These are phyloP conservation scores for Stictonetta naevosa DNA, from an alignment of 2,113 vertebrate species.

Conservation along the genomic window DNA sequence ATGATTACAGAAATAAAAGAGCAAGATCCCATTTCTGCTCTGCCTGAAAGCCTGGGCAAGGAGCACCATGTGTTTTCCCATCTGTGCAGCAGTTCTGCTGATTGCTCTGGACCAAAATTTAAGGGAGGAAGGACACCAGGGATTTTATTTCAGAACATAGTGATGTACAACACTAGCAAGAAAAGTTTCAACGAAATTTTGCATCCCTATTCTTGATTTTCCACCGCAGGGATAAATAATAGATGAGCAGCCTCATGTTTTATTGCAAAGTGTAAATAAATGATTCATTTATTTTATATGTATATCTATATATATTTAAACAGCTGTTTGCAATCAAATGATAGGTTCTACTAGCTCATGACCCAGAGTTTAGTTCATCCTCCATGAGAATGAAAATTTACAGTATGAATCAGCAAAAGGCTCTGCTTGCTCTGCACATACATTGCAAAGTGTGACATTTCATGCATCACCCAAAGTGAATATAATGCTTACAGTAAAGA, in stretches of 20 bases:
- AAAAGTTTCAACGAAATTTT: slow-evolving; percentile 18
- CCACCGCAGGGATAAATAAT: slow-evolving; percentile 54
- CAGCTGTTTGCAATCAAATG: slow-evolving; percentile 53
- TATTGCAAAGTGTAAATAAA: slow-evolving; percentile 59
- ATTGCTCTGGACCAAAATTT: not conserved
- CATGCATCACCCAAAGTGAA: not conserved
- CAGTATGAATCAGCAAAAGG: not conserved
- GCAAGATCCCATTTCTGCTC: not conserved
- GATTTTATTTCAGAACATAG: not conserved
- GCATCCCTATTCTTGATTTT: not conserved
- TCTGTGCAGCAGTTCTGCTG: slow-evolving; percentile 17
- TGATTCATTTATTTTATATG: slow-evolving; percentile 33
- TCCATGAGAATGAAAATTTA: not conserved
- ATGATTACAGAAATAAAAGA: not conserved
- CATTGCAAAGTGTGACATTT: not conserved
- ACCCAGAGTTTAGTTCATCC: not conserved
- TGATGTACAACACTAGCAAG: not conserved
- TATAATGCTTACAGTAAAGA: not conserved
- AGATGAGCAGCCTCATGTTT: slow-evolving; percentile 48
- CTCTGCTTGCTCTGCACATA: not conserved
- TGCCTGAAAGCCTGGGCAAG: not conserved
- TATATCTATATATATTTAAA: not conserved
- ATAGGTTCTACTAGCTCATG: slow-evolving; percentile 3
- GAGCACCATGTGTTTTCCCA: not conserved
- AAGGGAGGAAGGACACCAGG: not conserved